Evolutionary conservation across 2,888 invertebrate species (phyloP).

Genomic region (Parnassius mnemosyne): DNA sequence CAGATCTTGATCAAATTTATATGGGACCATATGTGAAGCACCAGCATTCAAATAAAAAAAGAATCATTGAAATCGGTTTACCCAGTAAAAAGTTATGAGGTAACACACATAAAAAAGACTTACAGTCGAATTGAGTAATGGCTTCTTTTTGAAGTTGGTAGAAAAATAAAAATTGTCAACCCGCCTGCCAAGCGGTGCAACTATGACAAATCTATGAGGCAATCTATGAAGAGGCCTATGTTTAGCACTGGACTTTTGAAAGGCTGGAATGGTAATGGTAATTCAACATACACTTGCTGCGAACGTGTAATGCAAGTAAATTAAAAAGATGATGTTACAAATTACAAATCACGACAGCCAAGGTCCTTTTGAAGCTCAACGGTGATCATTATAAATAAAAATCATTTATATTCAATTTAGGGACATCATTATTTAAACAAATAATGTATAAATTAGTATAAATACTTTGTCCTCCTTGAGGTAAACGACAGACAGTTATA

Average conservation of each 20-base stretch:
- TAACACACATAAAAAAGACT: too few relatives aligned
- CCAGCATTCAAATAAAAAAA: too few relatives aligned
- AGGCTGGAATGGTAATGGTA: not conserved
- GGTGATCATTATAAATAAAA: not conserved
- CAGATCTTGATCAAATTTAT: too few relatives aligned
- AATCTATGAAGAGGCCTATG: too few relatives aligned
- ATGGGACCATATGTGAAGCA: too few relatives aligned
- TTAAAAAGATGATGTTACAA: not conserved
- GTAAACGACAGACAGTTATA: slow-evolving; percentile 24
- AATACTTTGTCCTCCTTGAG: slow-evolving; percentile 22
- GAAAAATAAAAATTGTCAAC: too few relatives aligned
- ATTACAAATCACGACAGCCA: not conserved
- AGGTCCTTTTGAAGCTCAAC: not conserved
- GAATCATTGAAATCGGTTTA: too few relatives aligned
- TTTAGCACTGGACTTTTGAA: too few relatives aligned
- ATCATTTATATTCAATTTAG: slow-evolving; percentile 13
- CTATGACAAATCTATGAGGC: too few relatives aligned
- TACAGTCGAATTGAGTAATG: too few relatives aligned
- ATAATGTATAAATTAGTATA: slow-evolving; percentile 12
- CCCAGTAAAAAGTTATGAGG: too few relatives aligned
- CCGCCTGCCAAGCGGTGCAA: not conserved
- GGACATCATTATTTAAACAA: slow-evolving; percentile 11
- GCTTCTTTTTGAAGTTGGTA: too few relatives aligned
- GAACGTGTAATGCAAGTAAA: not conserved
- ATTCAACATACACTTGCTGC: not conserved